Evolutionary conservation across 2,888 invertebrate genomes (phyloP), one percentile per base, ranked within the genome.

Genomic region (Chrysomela aeneicollis): DNA sequence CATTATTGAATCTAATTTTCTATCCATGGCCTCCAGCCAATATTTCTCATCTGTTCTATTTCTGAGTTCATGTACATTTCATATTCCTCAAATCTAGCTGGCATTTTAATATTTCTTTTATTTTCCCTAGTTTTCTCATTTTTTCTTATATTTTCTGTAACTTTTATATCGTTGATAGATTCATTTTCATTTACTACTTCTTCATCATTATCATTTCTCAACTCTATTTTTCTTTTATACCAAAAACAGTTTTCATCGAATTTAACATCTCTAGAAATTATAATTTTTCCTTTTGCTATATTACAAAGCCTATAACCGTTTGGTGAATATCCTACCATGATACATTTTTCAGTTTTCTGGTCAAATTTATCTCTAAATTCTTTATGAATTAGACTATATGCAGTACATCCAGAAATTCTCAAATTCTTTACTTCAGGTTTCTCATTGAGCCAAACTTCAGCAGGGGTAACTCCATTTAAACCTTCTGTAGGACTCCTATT

Each of bases 351-450:
- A 9, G 58, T 50, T 47, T 58, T 66, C 18, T 55, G 30, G 54
- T 68, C 68, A 52, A 69, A 67, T 62, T 67, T 71, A 37, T 64
- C 50, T 50, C 66, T 53, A 1, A 42, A 8, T 53, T 69, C 55
- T 37, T 58, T 59, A 12, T 59, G 58, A n/a, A 69, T 22, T 22
- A 52, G 59, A 35, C 37, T 35, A 58, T 61, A 66, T 32, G 59
- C 61, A 6, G 17, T 52, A 35, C 59, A 50, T 1, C 68, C 65
- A 63, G 69, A 69, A 21, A 60, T 26, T 49, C 30, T 63, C 4
- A 62, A 54, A 64, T 68, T 53, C 2, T 26, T 30, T 8, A 69
- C 53, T 59, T 63, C 53, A 19, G 64, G 59, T 49, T 62, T 70
- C 17, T 22, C 60, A 3, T 52, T 35, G 52, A 49, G 58, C 70